A percentile compares a stretch with the other conserved stretches of the same genome.
Evolutionary conservation across 2,113 vertebrate genomes (phyloP).

Genomic region (Hippoglossus stenolepis): DNA sequence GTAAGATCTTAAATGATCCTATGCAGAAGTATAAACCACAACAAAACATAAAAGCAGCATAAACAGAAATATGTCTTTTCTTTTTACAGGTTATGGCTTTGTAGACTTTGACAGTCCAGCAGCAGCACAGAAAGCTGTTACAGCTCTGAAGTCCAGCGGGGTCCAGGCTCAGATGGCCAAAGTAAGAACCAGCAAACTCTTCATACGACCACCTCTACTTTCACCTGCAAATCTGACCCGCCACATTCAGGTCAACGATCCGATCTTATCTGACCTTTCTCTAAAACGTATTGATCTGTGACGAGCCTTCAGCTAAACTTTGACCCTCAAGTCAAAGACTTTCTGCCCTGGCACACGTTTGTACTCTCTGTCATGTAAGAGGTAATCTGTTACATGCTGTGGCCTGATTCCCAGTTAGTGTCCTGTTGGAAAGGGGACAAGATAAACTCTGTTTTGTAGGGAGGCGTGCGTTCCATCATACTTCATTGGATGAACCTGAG

Average conservation of each 20-base stretch:
- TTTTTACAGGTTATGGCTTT: constrained; percentile 89
- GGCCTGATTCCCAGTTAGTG: constrained; percentile 20
- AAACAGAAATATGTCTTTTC: constrained; percentile 13
- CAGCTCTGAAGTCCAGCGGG: constrained; percentile 91
- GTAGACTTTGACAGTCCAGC: constrained; percentile 94
- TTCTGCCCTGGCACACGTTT: not conserved
- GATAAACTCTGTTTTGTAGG: constrained; percentile 37
- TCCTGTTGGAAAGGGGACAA: constrained; percentile 52
- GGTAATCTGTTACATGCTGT: constrained; percentile 15
- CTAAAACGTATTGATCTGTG: constrained; percentile 17
- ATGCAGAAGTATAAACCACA: not conserved
- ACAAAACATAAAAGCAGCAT: not conserved
- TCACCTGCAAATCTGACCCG: not conserved
- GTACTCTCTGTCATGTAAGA: constrained; percentile 13
- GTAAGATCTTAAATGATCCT: not conserved
- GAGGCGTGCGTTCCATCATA: constrained; percentile 9
- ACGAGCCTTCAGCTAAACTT: constrained; percentile 16
- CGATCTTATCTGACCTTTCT: not conserved
- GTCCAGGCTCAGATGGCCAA: constrained; percentile 97
- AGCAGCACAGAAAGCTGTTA: constrained; percentile 93
- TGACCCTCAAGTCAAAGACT: not conserved
- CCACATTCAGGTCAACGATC: not conserved
- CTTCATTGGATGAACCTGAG: constrained; percentile 4
- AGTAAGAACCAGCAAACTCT: constrained; percentile 77
- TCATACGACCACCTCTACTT: not conserved